Evolutionary conservation across 2,797 vertebrate genomes (phyloP).

Genomic region (Enteromius argenteus): DNA sequence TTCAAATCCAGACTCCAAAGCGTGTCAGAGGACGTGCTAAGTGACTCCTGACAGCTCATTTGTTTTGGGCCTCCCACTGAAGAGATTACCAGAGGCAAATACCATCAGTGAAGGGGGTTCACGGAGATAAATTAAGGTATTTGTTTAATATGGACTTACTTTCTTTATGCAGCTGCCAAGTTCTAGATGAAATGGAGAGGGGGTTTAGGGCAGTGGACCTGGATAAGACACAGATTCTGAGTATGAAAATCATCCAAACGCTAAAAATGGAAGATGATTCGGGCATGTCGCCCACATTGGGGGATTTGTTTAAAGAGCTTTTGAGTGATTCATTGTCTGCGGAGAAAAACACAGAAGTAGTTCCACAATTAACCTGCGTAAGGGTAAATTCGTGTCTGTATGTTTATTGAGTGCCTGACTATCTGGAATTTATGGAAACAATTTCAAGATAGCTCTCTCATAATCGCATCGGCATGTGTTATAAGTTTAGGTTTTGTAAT

Average conservation of each 20-base stretch:
- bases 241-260: slow-evolving; percentile 18
- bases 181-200: slow-evolving; percentile 26
- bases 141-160: slow-evolving; percentile 50
- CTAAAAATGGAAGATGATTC: slow-evolving; percentile 38
- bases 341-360: neutral
- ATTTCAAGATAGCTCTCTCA: neutral
- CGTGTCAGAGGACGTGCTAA: slow-evolving; percentile 14
- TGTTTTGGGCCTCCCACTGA: slow-evolving; percentile 39
- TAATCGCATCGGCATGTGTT: slow-evolving; percentile 13
- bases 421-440: slow-evolving; percentile 22
- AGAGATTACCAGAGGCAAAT: slow-evolving; percentile 51
- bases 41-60: slow-evolving; percentile 52
- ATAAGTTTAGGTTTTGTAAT: neutral
- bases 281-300: neutral
- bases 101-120: slow-evolving; percentile 29
- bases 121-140: slow-evolving; percentile 48
- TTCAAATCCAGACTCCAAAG: slow-evolving; percentile 21
- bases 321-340: slow-evolving; percentile 25
- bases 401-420: slow-evolving; percentile 17
- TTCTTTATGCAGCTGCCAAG: slow-evolving; percentile 55
- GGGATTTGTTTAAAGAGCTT: slow-evolving; percentile 18
- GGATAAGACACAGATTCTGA: slow-evolving; percentile 7
- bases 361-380: slow-evolving; percentile 2
- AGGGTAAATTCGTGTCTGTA: neutral
- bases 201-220: neutral